These are phyloP conservation scores for Acanthaster planci DNA, from an alignment of 35 echinoderm and acorn worm species.

Conservation along the genomic window DNA sequence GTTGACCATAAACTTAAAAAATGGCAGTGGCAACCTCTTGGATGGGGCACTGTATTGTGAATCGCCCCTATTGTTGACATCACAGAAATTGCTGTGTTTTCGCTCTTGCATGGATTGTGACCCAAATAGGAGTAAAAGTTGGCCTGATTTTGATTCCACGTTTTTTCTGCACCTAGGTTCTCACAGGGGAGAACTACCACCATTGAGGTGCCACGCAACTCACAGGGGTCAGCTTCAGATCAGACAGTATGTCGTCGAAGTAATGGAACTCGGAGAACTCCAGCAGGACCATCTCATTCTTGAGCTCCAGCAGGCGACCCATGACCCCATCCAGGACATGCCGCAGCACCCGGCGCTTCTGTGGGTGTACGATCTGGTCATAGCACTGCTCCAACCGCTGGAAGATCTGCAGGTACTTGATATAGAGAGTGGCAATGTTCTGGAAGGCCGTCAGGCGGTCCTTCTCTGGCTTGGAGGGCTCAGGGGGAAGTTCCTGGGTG, in stretches of 20 bases:
- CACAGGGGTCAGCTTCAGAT: slow-evolving; percentile 95
- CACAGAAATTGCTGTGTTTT: too few species aligned
- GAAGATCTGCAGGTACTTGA: slow-evolving; percentile 98
- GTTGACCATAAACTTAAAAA: too few species aligned
- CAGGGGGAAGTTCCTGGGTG: slow-evolving; percentile 74
- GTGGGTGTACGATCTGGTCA: slow-evolving; percentile 96
- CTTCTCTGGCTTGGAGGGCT: slow-evolving; percentile 92
- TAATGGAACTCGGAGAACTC: slow-evolving; percentile 99
- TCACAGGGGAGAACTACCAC: too few species aligned
- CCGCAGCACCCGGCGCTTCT: slow-evolving; percentile 85
- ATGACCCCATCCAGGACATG: slow-evolving; percentile 96
- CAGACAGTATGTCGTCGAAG: slow-evolving; percentile 99
- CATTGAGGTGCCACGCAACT: too few species aligned
- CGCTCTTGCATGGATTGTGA: too few species aligned
- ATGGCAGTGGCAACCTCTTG: too few species aligned
- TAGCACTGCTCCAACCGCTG: slow-evolving; percentile 93
- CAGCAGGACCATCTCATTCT: slow-evolving; percentile 95
- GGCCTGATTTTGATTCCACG: too few species aligned
- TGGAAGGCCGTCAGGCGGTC: slow-evolving; percentile 95
- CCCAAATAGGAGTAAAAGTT: too few species aligned
- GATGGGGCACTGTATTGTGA: too few species aligned
- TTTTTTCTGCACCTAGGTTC: too few species aligned
- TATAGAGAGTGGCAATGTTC: slow-evolving; percentile 93
- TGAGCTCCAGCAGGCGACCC: slow-evolving; percentile 93
- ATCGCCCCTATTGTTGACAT: too few species aligned